Evolutionary conservation across 2,113 vertebrate genomes (phyloP).

Genomic region (Dipodomys merriami): DNA sequence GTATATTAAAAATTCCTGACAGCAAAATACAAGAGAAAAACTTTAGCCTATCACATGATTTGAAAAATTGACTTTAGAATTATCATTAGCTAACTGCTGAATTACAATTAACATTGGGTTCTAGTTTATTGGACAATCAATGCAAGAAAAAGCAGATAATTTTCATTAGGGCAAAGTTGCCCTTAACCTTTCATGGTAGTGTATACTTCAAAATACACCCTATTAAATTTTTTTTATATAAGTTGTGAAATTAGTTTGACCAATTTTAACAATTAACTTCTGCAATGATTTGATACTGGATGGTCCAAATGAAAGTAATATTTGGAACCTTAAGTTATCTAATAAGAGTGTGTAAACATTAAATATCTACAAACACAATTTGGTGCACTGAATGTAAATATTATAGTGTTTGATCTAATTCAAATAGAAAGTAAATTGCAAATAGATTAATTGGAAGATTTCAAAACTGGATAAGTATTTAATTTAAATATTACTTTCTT

Average conservation of each 20-base stretch:
- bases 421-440: neutral
- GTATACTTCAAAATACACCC: neutral
- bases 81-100: neutral
- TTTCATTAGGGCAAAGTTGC: neutral
- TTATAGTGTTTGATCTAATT: neutral
- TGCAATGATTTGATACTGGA: neutral
- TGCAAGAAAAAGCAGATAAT: neutral
- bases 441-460: neutral
- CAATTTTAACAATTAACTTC: neutral
- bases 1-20: neutral
- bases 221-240: neutral
- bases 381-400: neutral
- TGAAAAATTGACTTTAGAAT: neutral
- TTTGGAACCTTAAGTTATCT: neutral
- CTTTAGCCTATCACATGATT: neutral
- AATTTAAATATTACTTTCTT: neutral
- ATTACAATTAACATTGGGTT: neutral
- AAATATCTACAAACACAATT: constrained; percentile 17
- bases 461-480: neutral
- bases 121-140: neutral
- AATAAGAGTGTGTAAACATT: neutral
- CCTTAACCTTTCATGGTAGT: neutral
- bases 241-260: neutral
- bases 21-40: neutral
- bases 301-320: neutral